Conservation (phyloP, 2,888 invertebrate genomes). For the Cantharis flavilabris region DNA sequence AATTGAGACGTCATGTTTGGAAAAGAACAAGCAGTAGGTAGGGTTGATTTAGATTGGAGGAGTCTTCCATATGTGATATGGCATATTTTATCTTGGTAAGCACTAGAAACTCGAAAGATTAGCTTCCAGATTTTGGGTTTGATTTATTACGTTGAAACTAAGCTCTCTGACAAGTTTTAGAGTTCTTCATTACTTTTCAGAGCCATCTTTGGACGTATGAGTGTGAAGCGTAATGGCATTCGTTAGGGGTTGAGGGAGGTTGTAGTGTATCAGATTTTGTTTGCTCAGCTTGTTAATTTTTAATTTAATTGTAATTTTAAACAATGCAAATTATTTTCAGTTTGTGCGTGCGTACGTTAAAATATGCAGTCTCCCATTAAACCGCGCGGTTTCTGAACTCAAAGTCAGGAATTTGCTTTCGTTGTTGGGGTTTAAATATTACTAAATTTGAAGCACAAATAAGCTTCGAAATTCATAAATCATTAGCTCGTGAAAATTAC, state of each 20-base stretch:
- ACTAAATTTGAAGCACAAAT: not conserved
- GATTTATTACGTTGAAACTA: not conserved
- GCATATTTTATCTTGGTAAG: not conserved
- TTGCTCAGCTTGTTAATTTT: not conserved
- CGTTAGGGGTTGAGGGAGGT: too few relatives aligned
- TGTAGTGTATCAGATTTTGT: too few relatives aligned
- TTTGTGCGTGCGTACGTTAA: too few relatives aligned
- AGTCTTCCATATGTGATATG: not conserved
- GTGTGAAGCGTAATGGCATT: not conserved
- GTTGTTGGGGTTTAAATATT: too few relatives aligned
- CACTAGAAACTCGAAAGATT: not conserved
- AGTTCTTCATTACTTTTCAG: not conserved
- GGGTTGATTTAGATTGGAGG: not conserved
- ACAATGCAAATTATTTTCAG: not conserved
- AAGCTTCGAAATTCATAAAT: not conserved
- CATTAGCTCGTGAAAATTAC: not conserved
- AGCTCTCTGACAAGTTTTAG: not conserved
- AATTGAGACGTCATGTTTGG: not conserved
- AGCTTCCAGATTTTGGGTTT: not conserved
- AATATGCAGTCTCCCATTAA: too few relatives aligned
- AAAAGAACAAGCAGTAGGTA: not conserved
- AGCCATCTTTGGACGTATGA: not conserved
- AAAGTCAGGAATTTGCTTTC: too few relatives aligned
- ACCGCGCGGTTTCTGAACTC: too few relatives aligned
- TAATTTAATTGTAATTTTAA: not conserved